These are phyloP conservation scores for Plectropomus leopardus DNA, from an alignment of 2,113 vertebrate species.

Conservation along the genomic window DNA sequence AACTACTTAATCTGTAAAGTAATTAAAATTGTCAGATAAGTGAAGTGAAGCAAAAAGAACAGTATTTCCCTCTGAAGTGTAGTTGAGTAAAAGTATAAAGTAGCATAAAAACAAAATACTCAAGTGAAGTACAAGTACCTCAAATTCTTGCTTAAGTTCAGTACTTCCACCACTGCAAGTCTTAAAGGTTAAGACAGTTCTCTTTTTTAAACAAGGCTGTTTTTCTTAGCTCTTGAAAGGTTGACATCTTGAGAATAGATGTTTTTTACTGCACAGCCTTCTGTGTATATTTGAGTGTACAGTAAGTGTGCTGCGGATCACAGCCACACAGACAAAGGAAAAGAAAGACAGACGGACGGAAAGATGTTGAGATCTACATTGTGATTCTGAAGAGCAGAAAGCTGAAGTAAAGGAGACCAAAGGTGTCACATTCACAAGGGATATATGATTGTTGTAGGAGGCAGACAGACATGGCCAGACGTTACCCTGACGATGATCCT, in stretches of 20 bases:
- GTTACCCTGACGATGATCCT: conserved; percentile 99
- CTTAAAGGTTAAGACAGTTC: background rate
- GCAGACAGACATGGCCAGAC: conserved; percentile 87
- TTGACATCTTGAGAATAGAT: background rate
- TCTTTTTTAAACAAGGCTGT: background rate
- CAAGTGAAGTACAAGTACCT: too few species aligned
- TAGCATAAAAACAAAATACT: too few species aligned
- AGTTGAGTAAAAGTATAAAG: too few species aligned
- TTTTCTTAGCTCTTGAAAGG: background rate
- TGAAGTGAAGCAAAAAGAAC: too few species aligned
- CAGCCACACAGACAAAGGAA: conserved; percentile 21
- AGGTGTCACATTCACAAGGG: conserved; percentile 64
- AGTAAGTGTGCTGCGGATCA: conserved; percentile 1
- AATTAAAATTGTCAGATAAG: too few species aligned
- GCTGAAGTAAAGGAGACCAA: conserved; percentile 31
- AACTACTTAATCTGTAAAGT: too few species aligned
- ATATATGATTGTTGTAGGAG: conserved; percentile 82
- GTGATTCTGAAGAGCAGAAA: conserved; percentile 2
- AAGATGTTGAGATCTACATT: conserved; percentile 14
- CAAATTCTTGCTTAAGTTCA: too few species aligned
- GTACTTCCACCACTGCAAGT: too few species aligned
- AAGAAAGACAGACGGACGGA: conserved; percentile 16
- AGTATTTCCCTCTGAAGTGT: too few species aligned
- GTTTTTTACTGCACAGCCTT: conserved; percentile 17
- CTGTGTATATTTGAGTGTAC: background rate